phyloP scores from a whole-genome alignment of 2,797 vertebrate genomes.

The Urosaurus nigricauda region DNA sequence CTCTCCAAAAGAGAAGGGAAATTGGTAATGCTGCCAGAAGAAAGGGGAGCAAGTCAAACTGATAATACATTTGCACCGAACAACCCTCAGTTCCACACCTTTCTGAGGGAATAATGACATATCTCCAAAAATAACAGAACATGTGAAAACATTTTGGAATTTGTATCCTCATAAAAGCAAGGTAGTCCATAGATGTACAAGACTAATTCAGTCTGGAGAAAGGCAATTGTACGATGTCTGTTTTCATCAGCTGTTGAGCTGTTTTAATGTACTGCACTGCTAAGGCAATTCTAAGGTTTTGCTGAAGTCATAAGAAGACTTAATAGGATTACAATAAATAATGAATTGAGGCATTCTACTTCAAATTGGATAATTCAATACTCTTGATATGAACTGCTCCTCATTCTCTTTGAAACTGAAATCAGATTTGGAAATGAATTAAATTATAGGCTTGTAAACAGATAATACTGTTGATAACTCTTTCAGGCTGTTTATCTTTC shows the following conservation, averaged over 20 bases:
- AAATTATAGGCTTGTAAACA: neutral
- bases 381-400: neutral
- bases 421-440: neutral
- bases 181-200: neutral
- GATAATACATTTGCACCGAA: neutral
- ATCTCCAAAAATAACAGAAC: neutral
- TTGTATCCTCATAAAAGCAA: neutral
- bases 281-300: neutral
- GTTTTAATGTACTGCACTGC: neutral
- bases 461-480: neutral
- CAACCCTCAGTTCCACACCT: neutral
- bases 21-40: neutral
- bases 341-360: neutral
- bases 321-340: neutral
- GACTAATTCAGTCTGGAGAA: neutral
- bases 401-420: neutral
- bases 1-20: neutral
- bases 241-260: constrained; percentile 9
- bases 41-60: neutral
- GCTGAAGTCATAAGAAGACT: constrained; percentile 6
- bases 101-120: neutral
- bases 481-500: constrained; percentile 5
- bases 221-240: neutral
- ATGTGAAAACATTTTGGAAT: neutral
- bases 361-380: neutral